Base-by-base conservation (phyloP, 2,888 invertebrate species). In the Lasius platythorax region DNA sequence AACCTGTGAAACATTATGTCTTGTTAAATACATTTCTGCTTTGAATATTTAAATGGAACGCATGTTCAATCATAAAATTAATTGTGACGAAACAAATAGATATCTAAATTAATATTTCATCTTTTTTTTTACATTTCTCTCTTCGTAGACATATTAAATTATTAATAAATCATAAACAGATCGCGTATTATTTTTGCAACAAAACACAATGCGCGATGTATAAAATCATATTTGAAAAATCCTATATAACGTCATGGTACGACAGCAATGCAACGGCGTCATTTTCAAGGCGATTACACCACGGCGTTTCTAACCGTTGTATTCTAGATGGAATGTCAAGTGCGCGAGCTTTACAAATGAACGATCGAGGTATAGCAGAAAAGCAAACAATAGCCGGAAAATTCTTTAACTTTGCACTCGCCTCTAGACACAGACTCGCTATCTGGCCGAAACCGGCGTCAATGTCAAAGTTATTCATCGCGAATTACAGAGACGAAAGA, bases 241-340 rank as follows among this genome's bases (percentile, higher is more conserved):
- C 64, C 83, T 64, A 70, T 83, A 83, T 4, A 82, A 73, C 63
- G 66, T 64, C 58, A 30, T 72, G 56, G 37, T 75, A 50, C 33
- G 56, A 81, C 66, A 75, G 82, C 75, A 84, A 64, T 37, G 83
- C 87, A 88, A 88, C 84, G 87, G 85, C 86, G 87, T 87, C 84
- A 72, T 89, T 89, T 87, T 85, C 87, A 83, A 87, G 86, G 83
- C 82, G 84, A 84, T 89, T 90, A 84, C 75, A 84, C 83, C 82
- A 67, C 40, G 87, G 86, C 89, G 86, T 89, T 85, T 85, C 87
- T 82, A 82, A 82, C 81, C 67, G 82, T 82, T 75, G 83, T 81
- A 81, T 67, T 43, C 68, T 72, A 53, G 43, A 61, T 58, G 75
- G 50, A 63, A 82, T 67, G 83, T 81, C 83, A 81, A 83, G 76